These are phyloP conservation scores for Dascillus cervinus DNA, from an alignment of 2,888 invertebrate species.

Conservation along the genomic window DNA sequence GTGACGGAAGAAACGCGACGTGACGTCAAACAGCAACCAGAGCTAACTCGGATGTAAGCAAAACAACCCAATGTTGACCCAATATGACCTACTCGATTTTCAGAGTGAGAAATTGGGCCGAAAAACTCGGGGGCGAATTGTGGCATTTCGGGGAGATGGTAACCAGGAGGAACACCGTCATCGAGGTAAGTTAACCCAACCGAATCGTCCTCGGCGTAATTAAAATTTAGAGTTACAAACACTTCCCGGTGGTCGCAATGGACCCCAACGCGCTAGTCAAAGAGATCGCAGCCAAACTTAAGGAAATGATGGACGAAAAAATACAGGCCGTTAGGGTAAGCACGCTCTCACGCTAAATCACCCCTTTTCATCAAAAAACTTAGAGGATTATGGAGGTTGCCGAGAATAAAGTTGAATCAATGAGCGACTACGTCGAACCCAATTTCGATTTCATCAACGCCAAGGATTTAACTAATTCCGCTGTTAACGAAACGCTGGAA, in stretches of 20 bases:
- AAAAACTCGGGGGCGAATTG: conserved; percentile 71
- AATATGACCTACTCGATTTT: too few relatives aligned
- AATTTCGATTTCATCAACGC: conserved; percentile 63
- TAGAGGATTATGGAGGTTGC: conserved; percentile 86
- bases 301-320: conserved; percentile 82
- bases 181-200: conserved; percentile 56
- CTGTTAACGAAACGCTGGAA: conserved; percentile 47
- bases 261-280: conserved; percentile 72
- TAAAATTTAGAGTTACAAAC: conserved; percentile 65
- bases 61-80: background rate
- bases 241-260: conserved; percentile 61
- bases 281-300: conserved; percentile 77
- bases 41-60: conserved; percentile 21
- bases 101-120: conserved; percentile 75
- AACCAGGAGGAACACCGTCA: conserved; percentile 69
- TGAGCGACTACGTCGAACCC: conserved; percentile 46
- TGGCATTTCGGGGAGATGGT: conserved; percentile 75
- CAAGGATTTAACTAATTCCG: conserved; percentile 53
- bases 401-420: conserved; percentile 63
- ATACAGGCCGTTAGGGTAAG: conserved; percentile 75
- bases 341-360: too few relatives aligned
- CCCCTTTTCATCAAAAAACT: too few relatives aligned
- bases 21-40: conserved; percentile 18
- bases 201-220: background rate
- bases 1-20: background rate